A percentile compares a stretch with the other conserved stretches of the same genome.
Evolutionary conservation across 2,113 vertebrate species (phyloP).

Genomic region (Entomyzon cyanotis): DNA sequence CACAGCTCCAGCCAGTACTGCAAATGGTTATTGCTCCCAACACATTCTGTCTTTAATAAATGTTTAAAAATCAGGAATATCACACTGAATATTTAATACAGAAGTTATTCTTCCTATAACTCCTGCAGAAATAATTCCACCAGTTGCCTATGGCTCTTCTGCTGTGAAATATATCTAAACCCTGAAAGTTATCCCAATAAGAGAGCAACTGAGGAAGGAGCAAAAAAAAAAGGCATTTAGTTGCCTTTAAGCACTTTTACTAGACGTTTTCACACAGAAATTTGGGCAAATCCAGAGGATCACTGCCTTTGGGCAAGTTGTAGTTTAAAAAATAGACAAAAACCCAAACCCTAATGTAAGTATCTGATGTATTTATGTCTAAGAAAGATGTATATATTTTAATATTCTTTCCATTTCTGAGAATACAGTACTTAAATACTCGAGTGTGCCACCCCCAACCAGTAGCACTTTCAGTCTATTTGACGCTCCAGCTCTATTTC

Average conservation of each 20-base stretch:
- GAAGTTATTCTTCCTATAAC: background rate
- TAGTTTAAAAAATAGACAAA: background rate
- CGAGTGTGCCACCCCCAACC: fast-evolving
- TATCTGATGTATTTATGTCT: background rate
- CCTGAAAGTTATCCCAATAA: background rate
- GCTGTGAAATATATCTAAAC: background rate
- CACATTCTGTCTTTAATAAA: background rate
- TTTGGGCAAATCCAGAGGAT: background rate
- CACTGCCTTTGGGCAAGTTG: background rate
- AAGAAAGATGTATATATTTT: background rate
- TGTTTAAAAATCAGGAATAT: background rate
- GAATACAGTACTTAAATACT: background rate
- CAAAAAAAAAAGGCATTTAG: background rate
- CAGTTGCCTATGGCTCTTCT: background rate
- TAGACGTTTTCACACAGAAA: background rate
- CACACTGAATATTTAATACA: background rate
- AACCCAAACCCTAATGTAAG: fast-evolving
- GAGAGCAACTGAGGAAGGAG: background rate
- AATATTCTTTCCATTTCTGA: background rate
- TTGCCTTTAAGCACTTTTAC: background rate
- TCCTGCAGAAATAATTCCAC: background rate
- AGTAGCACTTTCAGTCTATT: fast-evolving
- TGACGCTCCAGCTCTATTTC: background rate
- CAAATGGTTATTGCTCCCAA: background rate
- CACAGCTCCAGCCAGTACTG: background rate